Base-by-base conservation (phyloP, 2,113 vertebrate species). In the Ammodytes marinus region DNA sequence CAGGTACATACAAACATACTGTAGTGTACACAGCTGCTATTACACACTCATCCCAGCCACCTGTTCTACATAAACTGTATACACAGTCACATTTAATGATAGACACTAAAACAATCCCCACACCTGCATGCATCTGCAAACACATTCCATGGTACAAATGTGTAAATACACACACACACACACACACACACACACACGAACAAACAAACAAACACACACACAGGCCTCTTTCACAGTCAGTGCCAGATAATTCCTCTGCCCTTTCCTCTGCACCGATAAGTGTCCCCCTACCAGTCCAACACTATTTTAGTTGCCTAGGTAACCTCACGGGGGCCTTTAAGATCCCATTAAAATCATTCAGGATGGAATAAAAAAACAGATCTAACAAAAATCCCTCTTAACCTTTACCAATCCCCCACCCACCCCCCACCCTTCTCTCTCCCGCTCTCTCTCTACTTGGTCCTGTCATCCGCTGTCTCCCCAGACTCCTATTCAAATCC, bases 311-410 rank as follows among this genome's bases (percentile, higher is more conserved):
- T 93, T 91, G 79, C 91, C 91, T 82, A 35, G 91, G 89, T 90
- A 93, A 94, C 92, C 89, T 88, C 87, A 90, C 72, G 39, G 57
- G 57, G 5, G 43, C 88, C 83, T 91, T 84, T 87, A 90, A 90
- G 82, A 90, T 85, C 84, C 88, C 73, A 91, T 93, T 91, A 88
- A 89, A 90, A 84, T 89, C 85, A 80, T 72, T 79, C 83, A 80
- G 85, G 66, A 86, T 72, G 74, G 70, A 80, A 91, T 88, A 72
- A 79, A 87, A 85, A 88, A 84, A 75, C 71, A 73, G 73, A 85
- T 89, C 71, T 57, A 66, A 91, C 72, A 87, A 90, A 27, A 92
- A 91, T 91, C 91, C 84, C 79, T 84, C 90, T 93, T 91, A 91
- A 93, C 92, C 87, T 93, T 90, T 89, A 80, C 50, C 69, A 74